Conservation (phyloP, 2,113 vertebrate genomes). For the Phoxinus phoxinus region DNA sequence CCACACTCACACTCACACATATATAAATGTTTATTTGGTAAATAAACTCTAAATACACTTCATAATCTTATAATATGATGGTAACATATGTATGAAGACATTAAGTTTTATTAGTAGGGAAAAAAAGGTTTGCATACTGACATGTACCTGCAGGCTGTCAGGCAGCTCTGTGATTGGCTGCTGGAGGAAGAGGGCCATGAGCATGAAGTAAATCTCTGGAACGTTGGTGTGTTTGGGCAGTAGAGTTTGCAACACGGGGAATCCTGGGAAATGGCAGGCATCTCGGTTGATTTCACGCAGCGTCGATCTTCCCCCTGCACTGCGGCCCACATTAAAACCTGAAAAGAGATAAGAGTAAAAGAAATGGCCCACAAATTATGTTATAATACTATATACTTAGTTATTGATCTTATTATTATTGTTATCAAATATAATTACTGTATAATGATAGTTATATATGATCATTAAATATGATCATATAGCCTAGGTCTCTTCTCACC, state of each 20-base stretch:
- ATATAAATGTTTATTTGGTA: not conserved
- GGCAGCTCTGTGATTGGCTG: slow-evolving; percentile 96
- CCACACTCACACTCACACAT: not conserved
- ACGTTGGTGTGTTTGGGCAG: slow-evolving; percentile 97
- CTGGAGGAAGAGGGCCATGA: slow-evolving; percentile 98
- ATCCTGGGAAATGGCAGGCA: slow-evolving; percentile 95
- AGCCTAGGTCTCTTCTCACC: slow-evolving; percentile 74
- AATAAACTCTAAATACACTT: not conserved
- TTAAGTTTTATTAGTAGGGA: slow-evolving; percentile 43
- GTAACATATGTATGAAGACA: slow-evolving; percentile 45
- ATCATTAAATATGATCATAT: not conserved
- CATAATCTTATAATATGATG: not conserved
- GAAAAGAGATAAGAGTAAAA: not conserved
- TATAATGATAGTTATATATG: not conserved
- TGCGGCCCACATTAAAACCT: slow-evolving; percentile 98
- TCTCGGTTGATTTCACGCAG: slow-evolving; percentile 96
- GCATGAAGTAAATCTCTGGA: slow-evolving; percentile 95
- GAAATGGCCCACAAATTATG: not conserved
- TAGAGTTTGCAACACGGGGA: slow-evolving; percentile 91
- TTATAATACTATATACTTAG: not conserved
- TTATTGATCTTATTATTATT: not conserved
- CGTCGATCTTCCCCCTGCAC: slow-evolving; percentile 89
- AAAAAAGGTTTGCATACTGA: slow-evolving; percentile 68
- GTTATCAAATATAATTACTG: not conserved
- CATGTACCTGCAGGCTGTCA: slow-evolving; percentile 94